phyloP scores from a whole-genome alignment of 2,888 invertebrate species.

The Cremastinae sp. region DNA sequence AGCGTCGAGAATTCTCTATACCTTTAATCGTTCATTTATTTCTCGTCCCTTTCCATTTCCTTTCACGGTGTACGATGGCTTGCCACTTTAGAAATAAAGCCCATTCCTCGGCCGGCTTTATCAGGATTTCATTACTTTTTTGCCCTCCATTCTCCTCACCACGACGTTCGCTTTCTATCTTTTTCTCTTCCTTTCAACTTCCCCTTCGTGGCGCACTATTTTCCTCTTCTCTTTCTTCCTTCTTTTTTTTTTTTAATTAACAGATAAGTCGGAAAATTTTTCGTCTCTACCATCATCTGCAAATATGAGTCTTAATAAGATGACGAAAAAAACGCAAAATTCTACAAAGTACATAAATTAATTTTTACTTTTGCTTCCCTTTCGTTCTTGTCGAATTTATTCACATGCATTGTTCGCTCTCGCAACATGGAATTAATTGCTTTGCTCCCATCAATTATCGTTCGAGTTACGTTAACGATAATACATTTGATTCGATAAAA shows the following conservation, averaged over 20 bases:
- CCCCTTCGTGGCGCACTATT: not conserved
- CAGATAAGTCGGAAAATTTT: not conserved
- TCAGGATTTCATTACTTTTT: slow-evolving; percentile 27
- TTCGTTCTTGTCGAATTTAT: too few relatives aligned
- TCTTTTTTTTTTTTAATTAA: slow-evolving; percentile 44
- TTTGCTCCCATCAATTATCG: too few relatives aligned
- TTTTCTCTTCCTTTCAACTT: slow-evolving; percentile 27
- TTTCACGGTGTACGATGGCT: slow-evolving; percentile 32
- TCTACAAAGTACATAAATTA: too few relatives aligned
- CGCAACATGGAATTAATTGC: too few relatives aligned
- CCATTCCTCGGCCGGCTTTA: slow-evolving; percentile 16
- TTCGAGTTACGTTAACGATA: too few relatives aligned
- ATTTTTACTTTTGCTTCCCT: too few relatives aligned
- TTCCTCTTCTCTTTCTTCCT: too few relatives aligned
- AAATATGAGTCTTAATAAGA: too few relatives aligned
- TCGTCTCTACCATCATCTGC: too few relatives aligned
- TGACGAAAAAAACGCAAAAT: slow-evolving; percentile 21
- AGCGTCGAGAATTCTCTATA: slow-evolving; percentile 34
- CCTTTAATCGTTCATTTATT: slow-evolving; percentile 50
- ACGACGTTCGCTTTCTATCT: slow-evolving; percentile 19
- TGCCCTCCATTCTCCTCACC: not conserved
- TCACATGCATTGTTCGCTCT: too few relatives aligned
- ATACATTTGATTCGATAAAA: too few relatives aligned
- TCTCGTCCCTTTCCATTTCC: slow-evolving; percentile 29
- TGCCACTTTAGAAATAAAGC: slow-evolving; percentile 24